phyloP scores from a whole-genome alignment of 2,888 invertebrate genomes.

The Napeogenes inachia region DNA sequence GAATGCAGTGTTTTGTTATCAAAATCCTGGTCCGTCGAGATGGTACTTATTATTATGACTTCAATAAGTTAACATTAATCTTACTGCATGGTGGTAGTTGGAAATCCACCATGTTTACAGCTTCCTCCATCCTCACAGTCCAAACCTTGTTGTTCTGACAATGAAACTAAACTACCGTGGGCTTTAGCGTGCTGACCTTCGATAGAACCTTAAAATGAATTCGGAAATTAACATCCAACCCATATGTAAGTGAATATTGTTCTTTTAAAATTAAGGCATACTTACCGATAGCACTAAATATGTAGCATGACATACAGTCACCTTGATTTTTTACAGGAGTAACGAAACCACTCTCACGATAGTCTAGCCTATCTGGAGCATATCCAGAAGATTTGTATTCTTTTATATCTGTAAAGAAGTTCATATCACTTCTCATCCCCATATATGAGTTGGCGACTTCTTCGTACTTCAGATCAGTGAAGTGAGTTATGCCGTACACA shows the following conservation, averaged over 20 bases:
- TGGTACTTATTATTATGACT: too few species aligned
- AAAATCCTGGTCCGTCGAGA: too few species aligned
- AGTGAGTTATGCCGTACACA: slow-evolving; percentile 15
- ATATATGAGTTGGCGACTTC: slow-evolving; percentile 15
- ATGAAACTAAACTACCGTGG: slow-evolving; percentile 15
- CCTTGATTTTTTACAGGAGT: slow-evolving; percentile 24
- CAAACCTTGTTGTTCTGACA: slow-evolving; percentile 33
- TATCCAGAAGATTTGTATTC: slow-evolving; percentile 9
- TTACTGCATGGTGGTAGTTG: background rate
- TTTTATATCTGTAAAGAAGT: background rate
- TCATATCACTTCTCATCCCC: slow-evolving; percentile 1
- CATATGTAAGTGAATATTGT: background rate
- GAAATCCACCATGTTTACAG: slow-evolving; percentile 15
- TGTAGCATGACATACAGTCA: slow-evolving; percentile 23
- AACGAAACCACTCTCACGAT: slow-evolving; percentile 18
- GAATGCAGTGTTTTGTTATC: too few species aligned
- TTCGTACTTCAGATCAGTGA: slow-evolving; percentile 21
- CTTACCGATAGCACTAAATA: slow-evolving; percentile 27
- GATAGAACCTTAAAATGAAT: slow-evolving; percentile 27
- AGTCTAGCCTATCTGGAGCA: slow-evolving; percentile 20
- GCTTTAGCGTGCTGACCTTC: slow-evolving; percentile 34
- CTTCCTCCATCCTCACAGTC: slow-evolving; percentile 25
- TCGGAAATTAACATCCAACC: background rate
- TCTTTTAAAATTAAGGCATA: background rate
- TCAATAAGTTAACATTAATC: background rate